Evolutionary conservation across 2,888 invertebrate species (phyloP), one percentile per base, ranked within the genome.

Genomic region (Volucella bombylans): DNA sequence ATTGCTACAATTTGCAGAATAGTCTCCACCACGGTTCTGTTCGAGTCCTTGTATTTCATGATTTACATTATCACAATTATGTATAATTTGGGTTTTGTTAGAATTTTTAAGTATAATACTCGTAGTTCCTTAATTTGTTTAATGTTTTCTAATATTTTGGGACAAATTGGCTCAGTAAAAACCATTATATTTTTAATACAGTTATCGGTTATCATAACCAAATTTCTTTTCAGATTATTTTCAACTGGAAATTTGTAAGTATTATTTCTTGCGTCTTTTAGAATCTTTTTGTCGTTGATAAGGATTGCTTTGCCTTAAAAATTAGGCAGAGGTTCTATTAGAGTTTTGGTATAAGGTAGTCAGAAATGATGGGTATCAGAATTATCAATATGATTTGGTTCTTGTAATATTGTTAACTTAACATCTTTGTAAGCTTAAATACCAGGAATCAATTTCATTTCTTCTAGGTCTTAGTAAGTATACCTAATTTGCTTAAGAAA

Each of bases 301-400:
- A 49, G 11, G 49, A 59, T 15, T 38, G 59, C 23, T 43, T 31
- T 49, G 8, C 59, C 59, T 38, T 49, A 23, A 31, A n/a, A 18
- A 14, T 59, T 50, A 11, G 67, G 67, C 18, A 67, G 8, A n/a
- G 67, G 67, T 54, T 43, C 43, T 11, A 54, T 54, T 12, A 54
- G 43, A 39, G 50, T 15, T 41, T 72, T 41, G n/a, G 65, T 9
- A 65, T 43, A 71, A 11, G 57, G 11, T 14, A 64, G 49, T 50
- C 18, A 6, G 67, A 67, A 47, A 55, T 14, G 12, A 15, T 18
- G 8, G 55, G 65, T 10, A 74, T 64, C 11, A 50, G 14, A 49
- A 73, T 78, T 47, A 72, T 71, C 43, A 80, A 52, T 64, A 72
- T 15, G 12, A 67, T 61, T 12, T 65, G 55, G 64, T 69, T 52